Evolutionary conservation across 2,888 invertebrate genomes (phyloP), one percentile per base, ranked within the genome.

Genomic region (Lasioglossum morio): DNA sequence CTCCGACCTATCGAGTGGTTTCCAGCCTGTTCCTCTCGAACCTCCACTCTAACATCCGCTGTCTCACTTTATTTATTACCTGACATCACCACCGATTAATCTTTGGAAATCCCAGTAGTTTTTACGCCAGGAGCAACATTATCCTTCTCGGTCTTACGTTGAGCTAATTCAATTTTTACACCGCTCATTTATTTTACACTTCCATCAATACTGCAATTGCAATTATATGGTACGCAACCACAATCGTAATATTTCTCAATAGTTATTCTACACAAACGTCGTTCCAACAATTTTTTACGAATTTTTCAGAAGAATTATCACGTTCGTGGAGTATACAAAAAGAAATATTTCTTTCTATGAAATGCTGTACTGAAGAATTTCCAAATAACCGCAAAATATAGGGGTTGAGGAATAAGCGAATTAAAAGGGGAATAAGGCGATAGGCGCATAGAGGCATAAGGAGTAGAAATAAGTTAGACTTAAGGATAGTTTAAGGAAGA

Each of bases 21-120:
- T 5, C 73, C 30, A 46, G 60, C 77, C 72, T 66, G 73, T 70
- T 84, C 57, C 77, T 60, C 73, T 70, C 40, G n/a, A n/a, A 14
- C 30, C 53, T 43, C 60, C 19, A 23, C 69, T 34, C 19, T 37
- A 23, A 34, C 23, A 37, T 69, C 19, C 23, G 40, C 69, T 23
- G 37, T 23, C 7, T n/a, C 34, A 12, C 37, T 34, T 40, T 69
- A n/a, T 69, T 69, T 69, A 10, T 37, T 23, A 4, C 12, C 34
- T 7, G 30, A 34, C 66, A 14, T 30, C 30, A 66, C 14, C 19
- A 19, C 19, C 16, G 19, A 16, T 46, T 5, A 16, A 2, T 53
- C 23, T 8, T 23, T 23, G 3, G 8, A 0, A 23, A 8, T 23
- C 7, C 23, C 2, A 23, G 0, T 23, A 48, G 2, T 48, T 48